Evolutionary conservation across 2,113 vertebrate species (phyloP).

Genomic region (Amphiprion ocellaris): DNA sequence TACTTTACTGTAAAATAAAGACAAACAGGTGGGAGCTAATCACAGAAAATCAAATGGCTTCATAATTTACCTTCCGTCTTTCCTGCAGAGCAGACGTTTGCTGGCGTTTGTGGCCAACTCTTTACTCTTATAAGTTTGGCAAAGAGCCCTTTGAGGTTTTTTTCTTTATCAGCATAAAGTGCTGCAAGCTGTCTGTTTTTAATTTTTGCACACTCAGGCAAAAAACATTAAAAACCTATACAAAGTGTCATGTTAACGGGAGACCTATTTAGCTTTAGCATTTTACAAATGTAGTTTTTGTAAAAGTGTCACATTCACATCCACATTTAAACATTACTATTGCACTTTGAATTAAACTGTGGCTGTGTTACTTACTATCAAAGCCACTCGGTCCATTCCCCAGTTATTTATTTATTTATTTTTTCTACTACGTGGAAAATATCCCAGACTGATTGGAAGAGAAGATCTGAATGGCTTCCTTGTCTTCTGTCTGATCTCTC

Average conservation of each 20-base stretch:
- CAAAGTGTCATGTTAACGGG: neutral
- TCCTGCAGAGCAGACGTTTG: neutral
- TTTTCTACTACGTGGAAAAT: constrained; percentile 31
- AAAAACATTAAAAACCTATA: neutral
- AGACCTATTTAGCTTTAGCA: neutral
- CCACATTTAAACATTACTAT: neutral
- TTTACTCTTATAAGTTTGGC: neutral
- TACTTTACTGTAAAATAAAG: neutral
- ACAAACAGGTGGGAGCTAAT: constrained; percentile 2
- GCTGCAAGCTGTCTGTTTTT: neutral
- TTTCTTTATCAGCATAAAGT: neutral
- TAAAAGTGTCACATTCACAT: constrained; percentile 1
- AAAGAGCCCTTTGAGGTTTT: neutral
- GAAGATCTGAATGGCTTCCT: constrained; percentile 66
- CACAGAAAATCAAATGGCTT: neutral
- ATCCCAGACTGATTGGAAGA: constrained; percentile 34
- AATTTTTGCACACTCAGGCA: neutral
- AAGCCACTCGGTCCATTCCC: constrained; percentile 15
- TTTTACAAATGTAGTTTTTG: neutral
- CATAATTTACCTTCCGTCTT: neutral
- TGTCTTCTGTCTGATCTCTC: constrained; percentile 66
- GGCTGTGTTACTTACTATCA: constrained; percentile 1
- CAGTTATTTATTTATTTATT: constrained; percentile 1
- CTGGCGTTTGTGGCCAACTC: neutral
- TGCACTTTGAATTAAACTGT: neutral